Conservation (phyloP, 2,113 vertebrate genomes). For the Thalassarche chlororhynchos region DNA sequence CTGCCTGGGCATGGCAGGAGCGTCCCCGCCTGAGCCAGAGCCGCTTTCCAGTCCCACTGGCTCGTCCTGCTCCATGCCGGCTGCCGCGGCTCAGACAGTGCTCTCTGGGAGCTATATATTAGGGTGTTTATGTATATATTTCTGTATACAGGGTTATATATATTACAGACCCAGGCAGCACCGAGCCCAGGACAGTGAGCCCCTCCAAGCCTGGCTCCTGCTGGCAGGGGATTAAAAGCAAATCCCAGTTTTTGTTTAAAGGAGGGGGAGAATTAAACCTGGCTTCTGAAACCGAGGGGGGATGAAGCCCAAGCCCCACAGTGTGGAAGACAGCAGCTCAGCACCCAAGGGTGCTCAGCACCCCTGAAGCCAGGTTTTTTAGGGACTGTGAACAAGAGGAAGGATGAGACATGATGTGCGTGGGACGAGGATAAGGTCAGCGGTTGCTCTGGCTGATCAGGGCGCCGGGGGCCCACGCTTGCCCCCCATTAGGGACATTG, state of each 20-base stretch:
- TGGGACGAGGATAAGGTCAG: not conserved
- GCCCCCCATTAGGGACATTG: not conserved
- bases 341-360: not conserved
- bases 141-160: not conserved
- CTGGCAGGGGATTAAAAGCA: not conserved
- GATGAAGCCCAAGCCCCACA: not conserved
- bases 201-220: not conserved
- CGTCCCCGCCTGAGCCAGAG: not conserved
- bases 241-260: not conserved
- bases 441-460: fast-evolving
- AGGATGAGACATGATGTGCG: not conserved
- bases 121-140: not conserved
- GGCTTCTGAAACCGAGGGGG: not conserved
- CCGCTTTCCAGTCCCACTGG: not conserved
- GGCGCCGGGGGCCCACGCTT: fast-evolving
- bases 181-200: not conserved
- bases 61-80: not conserved
- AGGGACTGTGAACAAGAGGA: not conserved
- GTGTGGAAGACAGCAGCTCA: not conserved
- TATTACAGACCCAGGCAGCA: not conserved
- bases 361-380: not conserved
- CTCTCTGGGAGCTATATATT: fast-evolving
- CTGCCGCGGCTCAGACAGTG: not conserved
- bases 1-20: not conserved
- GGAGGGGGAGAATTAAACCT: not conserved